Evolutionary conservation across 2,888 invertebrate genomes (phyloP).

Genomic region (Lepetodrilus schrolli): DNA sequence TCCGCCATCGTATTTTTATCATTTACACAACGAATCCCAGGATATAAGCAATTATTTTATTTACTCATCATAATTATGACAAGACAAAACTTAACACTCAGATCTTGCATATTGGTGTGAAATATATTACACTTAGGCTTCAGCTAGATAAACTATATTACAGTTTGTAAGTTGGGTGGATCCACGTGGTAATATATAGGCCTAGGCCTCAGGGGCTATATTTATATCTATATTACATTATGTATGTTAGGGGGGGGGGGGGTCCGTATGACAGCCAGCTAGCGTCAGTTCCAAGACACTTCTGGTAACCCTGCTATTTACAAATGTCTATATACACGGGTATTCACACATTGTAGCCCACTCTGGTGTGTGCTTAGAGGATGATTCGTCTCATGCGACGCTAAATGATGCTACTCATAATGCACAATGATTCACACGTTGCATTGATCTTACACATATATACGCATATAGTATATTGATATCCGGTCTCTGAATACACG

Average conservation of each 20-base stretch:
- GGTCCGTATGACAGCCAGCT: neutral
- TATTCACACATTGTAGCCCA: neutral
- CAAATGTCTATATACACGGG: neutral
- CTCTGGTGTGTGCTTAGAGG: neutral
- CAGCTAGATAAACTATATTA: neutral
- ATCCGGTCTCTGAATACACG: no score
- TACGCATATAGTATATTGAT: no score
- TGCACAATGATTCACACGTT: no score
- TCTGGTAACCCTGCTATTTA: neutral
- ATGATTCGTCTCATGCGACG: no score
- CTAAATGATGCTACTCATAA: no score
- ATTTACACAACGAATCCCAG: no score
- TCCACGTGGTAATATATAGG: neutral
- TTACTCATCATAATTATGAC: constrained; percentile 24
- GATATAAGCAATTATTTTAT: neutral
- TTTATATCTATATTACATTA: neutral
- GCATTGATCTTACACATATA: no score
- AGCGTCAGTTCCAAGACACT: neutral
- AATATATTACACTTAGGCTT: constrained; percentile 23
- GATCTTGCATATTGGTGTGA: constrained; percentile 21
- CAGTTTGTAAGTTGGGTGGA: neutral
- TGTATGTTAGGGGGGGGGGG: neutral
- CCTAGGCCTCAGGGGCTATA: neutral
- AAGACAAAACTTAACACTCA: constrained; percentile 17
- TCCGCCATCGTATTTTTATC: no score